Evolutionary conservation across 2,797 vertebrate genomes (phyloP), one percentile per base, ranked within the genome.

Genomic region (Rhincodon typus): DNA sequence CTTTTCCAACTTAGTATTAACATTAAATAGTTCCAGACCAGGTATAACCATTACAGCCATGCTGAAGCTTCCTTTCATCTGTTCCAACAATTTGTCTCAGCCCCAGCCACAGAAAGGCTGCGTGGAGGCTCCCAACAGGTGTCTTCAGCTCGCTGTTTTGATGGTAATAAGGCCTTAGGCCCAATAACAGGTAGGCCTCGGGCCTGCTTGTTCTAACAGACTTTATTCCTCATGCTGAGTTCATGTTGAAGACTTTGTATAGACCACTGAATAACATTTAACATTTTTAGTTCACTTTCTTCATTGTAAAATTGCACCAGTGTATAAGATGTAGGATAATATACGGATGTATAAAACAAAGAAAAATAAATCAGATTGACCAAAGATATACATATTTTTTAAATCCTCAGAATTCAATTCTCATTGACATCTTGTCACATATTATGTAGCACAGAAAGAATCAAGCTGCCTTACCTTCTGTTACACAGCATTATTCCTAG

Each of bases 1-100:
- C 62, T 67, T 93, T 69, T 69, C 7, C 21, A 38, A 93, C n/a
- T 67, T 69, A n/a, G 21, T 21, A 42, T 23, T 21, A 93, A 66
- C 66, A 69, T 38, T n/a, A 93, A 93, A 21, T 67, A 25, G 66
- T 93, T 67, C 90, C 90, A 93, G 90, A 69, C 38, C n/a, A 93
- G 10, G 66, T 42, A 25, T 38, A 27, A 38, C 53, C 87, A 66
- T 69, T 93, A 67, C 62, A 93, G 67, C 23, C 19, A 25, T 42
- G 17, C 19, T 93, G 90, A 15, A 69, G 90, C 66, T 69, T 93
- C 90, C 62, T 25, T 19, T 67, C 67, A 93, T 93, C 90, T 93
- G 62, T 23, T 42, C 90, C 62, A 42, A 66, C 30, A 90, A 90
- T 84, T 62, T 90, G 53, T 19, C 87, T 62, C 57, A 90, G 57